A percentile compares a stretch with the other conserved stretches of the same genome.
These are phyloP conservation scores for Drosophila melanogaster DNA, from an alignment of 1,140 invertebrate genomes.

Conservation along the genomic window DNA sequence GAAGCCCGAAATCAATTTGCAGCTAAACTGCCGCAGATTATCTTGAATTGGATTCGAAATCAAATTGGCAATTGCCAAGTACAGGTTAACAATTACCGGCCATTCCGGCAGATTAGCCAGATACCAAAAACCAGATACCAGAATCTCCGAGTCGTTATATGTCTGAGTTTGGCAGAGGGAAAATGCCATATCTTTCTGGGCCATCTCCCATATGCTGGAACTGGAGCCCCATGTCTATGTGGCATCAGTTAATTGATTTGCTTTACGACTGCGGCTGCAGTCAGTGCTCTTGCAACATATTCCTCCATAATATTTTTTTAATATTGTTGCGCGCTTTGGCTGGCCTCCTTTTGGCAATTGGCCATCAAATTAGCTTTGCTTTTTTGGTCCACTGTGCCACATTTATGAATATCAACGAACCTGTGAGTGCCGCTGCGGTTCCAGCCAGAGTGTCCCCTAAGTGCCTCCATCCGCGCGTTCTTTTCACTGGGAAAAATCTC, in stretches of 20 bases:
- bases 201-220: slow-evolving; percentile 11
- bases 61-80: slow-evolving; percentile 38
- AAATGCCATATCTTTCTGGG: slow-evolving; percentile 40
- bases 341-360: slow-evolving; percentile 66
- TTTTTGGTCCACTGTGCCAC: slow-evolving; percentile 77
- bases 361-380: slow-evolving; percentile 77
- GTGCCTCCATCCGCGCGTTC: slow-evolving; percentile 4
- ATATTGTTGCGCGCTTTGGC: slow-evolving; percentile 61
- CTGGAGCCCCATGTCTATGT: slow-evolving; percentile 5
- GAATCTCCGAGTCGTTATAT: not conserved
- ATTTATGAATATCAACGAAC: slow-evolving; percentile 80
- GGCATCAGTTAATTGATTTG: slow-evolving; percentile 77
- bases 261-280: slow-evolving; percentile 73
- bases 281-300: slow-evolving; percentile 34
- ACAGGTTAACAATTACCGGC: slow-evolving; percentile 41
- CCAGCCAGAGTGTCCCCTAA: slow-evolving; percentile 35
- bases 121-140: not conserved
- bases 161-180: slow-evolving; percentile 26
- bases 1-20: slow-evolving; percentile 32
- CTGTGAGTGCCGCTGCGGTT: slow-evolving; percentile 55
- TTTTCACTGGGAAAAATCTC: slow-evolving; percentile 13
- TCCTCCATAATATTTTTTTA: slow-evolving; percentile 77
- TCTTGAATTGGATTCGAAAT: slow-evolving; percentile 29
- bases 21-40: slow-evolving; percentile 23
- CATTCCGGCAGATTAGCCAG: slow-evolving; percentile 29